phyloP scores from a whole-genome alignment of 2,797 vertebrate species.

The Sebastes minor region DNA sequence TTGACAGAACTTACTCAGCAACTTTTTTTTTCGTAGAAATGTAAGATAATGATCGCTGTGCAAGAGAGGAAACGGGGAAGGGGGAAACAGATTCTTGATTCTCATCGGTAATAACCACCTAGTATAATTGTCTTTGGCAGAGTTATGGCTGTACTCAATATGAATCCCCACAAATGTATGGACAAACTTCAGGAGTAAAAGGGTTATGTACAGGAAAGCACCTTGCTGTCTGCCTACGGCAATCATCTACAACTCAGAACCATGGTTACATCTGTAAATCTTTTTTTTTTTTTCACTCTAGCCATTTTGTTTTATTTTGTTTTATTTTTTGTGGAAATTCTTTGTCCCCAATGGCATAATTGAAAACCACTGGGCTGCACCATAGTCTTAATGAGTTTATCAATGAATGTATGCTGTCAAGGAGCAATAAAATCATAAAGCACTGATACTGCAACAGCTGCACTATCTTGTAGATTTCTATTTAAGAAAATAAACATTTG shows the following conservation, averaged over 20 bases:
- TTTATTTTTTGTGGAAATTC: background rate
- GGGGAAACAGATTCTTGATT: background rate
- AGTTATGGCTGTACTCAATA: background rate
- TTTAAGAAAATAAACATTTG: background rate
- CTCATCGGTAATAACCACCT: background rate
- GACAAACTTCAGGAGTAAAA: background rate
- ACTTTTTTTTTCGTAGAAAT: background rate
- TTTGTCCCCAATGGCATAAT: background rate
- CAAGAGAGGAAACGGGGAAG: background rate
- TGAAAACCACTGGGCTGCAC: background rate
- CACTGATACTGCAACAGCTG: background rate
- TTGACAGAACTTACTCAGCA: background rate
- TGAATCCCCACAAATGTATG: background rate
- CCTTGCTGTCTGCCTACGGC: background rate
- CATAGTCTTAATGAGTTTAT: background rate
- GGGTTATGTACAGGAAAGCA: background rate
- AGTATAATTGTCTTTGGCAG: background rate
- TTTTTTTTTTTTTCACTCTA: background rate
- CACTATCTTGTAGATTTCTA: too few species aligned
- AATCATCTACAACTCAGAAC: background rate
- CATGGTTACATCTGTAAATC: too few species aligned
- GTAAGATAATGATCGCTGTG: background rate
- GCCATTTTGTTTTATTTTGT: background rate
- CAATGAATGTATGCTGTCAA: background rate
- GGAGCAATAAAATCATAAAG: background rate